These are phyloP conservation scores for Meiosimyza platycephala DNA, from an alignment of 2,888 invertebrate genomes.

Conservation along the genomic window DNA sequence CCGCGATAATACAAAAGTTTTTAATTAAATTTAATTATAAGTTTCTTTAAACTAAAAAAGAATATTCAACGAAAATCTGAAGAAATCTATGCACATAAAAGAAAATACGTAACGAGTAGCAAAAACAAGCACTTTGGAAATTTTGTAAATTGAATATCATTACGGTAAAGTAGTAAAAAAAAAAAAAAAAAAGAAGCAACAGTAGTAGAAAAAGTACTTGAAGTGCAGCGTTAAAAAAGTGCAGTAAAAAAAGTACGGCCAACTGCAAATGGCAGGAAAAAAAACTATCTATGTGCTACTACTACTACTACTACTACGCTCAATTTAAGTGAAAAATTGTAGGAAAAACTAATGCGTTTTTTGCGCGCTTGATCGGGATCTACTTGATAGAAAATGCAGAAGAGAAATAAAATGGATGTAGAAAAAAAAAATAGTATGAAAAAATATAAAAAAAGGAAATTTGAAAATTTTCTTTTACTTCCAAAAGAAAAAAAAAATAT, in stretches of 20 bases:
- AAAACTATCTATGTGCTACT: background rate
- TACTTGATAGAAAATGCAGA: too few relatives aligned
- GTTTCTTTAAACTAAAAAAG: slow-evolving; percentile 8
- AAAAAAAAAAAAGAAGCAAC: background rate
- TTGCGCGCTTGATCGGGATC: too few relatives aligned
- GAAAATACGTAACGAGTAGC: background rate
- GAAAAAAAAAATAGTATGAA: too few relatives aligned
- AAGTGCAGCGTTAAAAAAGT: background rate
- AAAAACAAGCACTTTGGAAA: slow-evolving; percentile 1
- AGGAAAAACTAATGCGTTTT: too few relatives aligned
- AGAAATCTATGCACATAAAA: slow-evolving; percentile 6
- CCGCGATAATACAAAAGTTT: slow-evolving; percentile 18
- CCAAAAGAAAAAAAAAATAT: too few relatives aligned
- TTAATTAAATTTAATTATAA: slow-evolving; percentile 35
- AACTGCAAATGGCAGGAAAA: background rate
- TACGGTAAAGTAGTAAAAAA: background rate
- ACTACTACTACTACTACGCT: too few relatives aligned
- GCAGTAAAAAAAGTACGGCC: background rate
- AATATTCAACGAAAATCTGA: background rate
- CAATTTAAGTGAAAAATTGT: too few relatives aligned
- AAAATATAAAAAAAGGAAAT: too few relatives aligned
- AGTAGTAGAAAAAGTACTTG: slow-evolving; percentile 9
- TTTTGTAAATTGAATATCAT: slow-evolving; percentile 11
- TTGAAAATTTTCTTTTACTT: too few relatives aligned
- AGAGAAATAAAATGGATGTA: too few relatives aligned